Evolutionary conservation across 2,797 vertebrate genomes (phyloP).

Genomic region (Phalanger gymnotis): DNA sequence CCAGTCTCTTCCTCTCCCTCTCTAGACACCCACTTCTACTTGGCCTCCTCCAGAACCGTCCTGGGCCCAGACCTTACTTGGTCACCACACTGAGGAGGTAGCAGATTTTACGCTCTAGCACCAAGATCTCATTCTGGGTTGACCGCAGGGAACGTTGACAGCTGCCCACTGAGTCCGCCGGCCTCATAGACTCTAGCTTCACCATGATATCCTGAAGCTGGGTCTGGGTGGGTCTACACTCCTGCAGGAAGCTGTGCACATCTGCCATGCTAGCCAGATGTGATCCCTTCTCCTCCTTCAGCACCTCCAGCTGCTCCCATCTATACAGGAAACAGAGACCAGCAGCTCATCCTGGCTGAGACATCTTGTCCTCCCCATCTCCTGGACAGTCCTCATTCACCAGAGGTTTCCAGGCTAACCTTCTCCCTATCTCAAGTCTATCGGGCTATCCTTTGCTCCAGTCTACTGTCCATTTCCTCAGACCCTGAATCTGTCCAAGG

Average conservation of each 20-base stretch:
- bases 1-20: neutral
- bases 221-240: constrained; percentile 85
- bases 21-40: neutral
- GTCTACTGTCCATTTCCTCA: neutral
- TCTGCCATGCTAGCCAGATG: constrained; percentile 88
- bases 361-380: neutral
- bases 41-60: neutral
- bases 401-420: neutral
- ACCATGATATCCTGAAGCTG: constrained; percentile 86
- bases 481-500: neutral
- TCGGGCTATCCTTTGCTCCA: neutral
- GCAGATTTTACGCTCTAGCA: constrained; percentile 88
- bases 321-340: constrained; percentile 77
- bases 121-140: constrained; percentile 86
- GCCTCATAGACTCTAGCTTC: constrained; percentile 80
- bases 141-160: constrained; percentile 82
- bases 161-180: constrained; percentile 78
- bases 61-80: constrained; percentile 82
- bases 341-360: neutral
- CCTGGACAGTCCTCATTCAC: neutral
- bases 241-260: constrained; percentile 87
- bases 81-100: constrained; percentile 88
- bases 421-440: neutral
- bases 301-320: constrained; percentile 88
- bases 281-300: constrained; percentile 90